Evolutionary conservation across 2,113 vertebrate species (phyloP).

Genomic region (Bubalus kerabau): DNA sequence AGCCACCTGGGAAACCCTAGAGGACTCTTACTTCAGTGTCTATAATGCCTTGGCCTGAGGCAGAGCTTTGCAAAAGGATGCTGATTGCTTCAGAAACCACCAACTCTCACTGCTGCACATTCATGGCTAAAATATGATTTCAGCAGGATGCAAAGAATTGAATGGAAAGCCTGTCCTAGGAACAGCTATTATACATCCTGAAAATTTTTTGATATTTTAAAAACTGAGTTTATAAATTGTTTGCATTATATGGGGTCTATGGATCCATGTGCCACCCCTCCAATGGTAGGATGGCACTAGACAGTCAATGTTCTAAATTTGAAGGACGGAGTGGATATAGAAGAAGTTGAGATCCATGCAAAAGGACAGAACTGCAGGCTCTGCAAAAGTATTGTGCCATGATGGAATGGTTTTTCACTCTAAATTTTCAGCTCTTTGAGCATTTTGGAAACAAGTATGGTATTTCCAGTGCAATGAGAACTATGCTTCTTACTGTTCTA

Average conservation of each 20-base stretch:
- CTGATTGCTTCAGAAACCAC: background rate
- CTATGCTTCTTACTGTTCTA: background rate
- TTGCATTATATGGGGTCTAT: too few species aligned
- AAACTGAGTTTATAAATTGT: background rate
- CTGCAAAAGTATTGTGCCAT: background rate
- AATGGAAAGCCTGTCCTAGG: background rate
- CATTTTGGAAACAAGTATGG: background rate
- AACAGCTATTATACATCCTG: background rate
- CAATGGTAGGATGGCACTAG: background rate
- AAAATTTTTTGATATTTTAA: background rate
- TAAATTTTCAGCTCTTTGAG: background rate
- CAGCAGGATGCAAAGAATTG: background rate
- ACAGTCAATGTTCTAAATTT: background rate
- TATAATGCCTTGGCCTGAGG: background rate
- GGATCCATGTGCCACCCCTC: background rate
- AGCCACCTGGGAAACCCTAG: background rate
- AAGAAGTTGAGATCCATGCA: background rate
- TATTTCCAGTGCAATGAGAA: background rate
- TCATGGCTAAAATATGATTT: background rate
- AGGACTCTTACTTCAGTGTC: background rate
- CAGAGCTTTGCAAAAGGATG: background rate
- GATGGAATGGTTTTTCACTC: background rate
- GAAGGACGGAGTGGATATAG: background rate
- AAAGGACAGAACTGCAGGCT: background rate
- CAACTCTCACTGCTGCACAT: background rate